phyloP scores from a whole-genome alignment of 2,797 vertebrate species.

The Brotula barbata region DNA sequence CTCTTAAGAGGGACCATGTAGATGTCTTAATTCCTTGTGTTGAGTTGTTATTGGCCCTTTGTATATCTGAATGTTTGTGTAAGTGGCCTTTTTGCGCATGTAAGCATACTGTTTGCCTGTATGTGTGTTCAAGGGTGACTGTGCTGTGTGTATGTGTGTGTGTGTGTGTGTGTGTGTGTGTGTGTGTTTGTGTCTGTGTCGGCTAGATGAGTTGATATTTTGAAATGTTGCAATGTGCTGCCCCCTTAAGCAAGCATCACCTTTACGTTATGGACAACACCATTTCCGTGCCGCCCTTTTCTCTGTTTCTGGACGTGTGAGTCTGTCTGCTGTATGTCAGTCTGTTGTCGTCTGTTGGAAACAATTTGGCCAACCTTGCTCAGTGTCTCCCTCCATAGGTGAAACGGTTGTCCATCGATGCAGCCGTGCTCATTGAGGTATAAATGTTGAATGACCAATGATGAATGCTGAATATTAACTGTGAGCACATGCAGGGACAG shows the following conservation, averaged over 20 bases:
- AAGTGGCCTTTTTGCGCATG: conserved; percentile 30
- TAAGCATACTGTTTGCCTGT: conserved; percentile 22
- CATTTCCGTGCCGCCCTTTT: neutral
- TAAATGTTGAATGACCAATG: conserved; percentile 60
- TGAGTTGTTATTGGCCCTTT: conserved; percentile 57
- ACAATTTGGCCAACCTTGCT: conserved; percentile 52
- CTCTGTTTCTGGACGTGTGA: conserved; percentile 23
- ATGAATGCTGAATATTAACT: conserved; percentile 69
- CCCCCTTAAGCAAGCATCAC: neutral
- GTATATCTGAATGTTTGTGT: conserved; percentile 39
- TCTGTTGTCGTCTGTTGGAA: conserved; percentile 55
- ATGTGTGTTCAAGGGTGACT: too few species aligned
- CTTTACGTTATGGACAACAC: too few species aligned
- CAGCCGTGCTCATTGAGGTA: conserved; percentile 59
- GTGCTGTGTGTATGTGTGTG: conserved; percentile 32
- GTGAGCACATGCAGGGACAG: conserved; percentile 66
- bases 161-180: conserved; percentile 23
- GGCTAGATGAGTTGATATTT: conserved; percentile 6
- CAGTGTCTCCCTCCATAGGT: conserved; percentile 52
- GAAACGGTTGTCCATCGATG: conserved; percentile 48
- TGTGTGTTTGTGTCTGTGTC: conserved; percentile 41
- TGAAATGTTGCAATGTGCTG: neutral
- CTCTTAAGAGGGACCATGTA: conserved; percentile 71
- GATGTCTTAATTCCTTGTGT: conserved; percentile 71
- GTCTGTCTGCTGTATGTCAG: conserved; percentile 27